A percentile compares a stretch with the other conserved stretches of the same genome.
These are phyloP conservation scores for Brassicogethes aeneus DNA, from an alignment of 2,888 invertebrate species.

Conservation along the genomic window DNA sequence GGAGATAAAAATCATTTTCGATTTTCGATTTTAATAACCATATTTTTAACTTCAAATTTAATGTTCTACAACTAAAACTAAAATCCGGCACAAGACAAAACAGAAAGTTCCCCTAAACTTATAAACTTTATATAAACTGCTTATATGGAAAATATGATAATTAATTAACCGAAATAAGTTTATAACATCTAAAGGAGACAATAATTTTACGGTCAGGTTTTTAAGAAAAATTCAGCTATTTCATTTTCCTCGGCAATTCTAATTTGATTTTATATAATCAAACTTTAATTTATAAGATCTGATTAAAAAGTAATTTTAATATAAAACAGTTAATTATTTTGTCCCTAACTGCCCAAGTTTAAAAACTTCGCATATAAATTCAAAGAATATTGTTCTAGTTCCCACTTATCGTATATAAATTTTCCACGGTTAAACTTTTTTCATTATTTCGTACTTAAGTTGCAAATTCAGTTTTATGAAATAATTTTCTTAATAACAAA, in stretches of 20 bases:
- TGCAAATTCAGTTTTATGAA: constrained; percentile 9
- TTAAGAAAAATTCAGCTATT: too few species aligned
- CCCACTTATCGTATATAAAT: constrained; percentile 14
- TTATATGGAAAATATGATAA: too few species aligned
- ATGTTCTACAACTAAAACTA: too few species aligned
- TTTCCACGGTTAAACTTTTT: constrained; percentile 16
- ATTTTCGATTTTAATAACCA: too few species aligned
- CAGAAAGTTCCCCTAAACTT: too few species aligned
- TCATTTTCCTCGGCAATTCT: constrained; percentile 14
- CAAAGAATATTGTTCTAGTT: constrained; percentile 15
- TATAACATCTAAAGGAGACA: too few species aligned
- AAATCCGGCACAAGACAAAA: too few species aligned
- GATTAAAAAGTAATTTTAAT: constrained; percentile 32
- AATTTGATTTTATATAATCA: constrained; percentile 13
- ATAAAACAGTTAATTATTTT: constrained; percentile 31
- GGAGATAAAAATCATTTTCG: too few species aligned
- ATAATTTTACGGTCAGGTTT: too few species aligned
- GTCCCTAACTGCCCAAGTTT: constrained; percentile 12
- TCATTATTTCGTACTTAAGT: constrained; percentile 13
- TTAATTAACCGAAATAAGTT: too few species aligned
- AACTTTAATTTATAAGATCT: constrained; percentile 28
- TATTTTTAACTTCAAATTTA: too few species aligned
- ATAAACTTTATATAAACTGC: too few species aligned
- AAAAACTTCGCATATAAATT: constrained; percentile 12
- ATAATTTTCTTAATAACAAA: constrained; percentile 5